These are phyloP conservation scores for Neosilurus hyrtlii DNA, from an alignment of 2,797 vertebrate species.

Conservation along the genomic window DNA sequence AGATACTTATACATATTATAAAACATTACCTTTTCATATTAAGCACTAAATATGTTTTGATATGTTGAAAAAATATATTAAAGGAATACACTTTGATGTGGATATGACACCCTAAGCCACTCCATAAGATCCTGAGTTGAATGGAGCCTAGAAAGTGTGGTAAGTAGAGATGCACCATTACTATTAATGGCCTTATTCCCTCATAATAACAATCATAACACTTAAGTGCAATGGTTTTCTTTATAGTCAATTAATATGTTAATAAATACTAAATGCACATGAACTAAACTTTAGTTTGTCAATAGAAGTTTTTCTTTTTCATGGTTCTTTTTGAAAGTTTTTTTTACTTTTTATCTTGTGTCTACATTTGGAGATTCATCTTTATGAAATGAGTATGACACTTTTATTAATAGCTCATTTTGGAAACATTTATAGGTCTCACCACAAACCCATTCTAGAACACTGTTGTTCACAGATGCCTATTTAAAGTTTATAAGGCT, in stretches of 20 bases:
- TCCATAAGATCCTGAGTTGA: neutral
- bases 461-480: neutral
- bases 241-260: neutral
- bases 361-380: slow-evolving; percentile 4
- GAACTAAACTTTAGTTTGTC: neutral
- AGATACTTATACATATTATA: neutral
- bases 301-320: neutral
- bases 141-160: neutral
- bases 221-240: neutral
- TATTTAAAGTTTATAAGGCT: slow-evolving; percentile 31
- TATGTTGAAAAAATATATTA: neutral
- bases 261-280: neutral
- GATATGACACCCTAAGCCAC: neutral
- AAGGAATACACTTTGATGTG: too few species aligned
- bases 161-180: neutral
- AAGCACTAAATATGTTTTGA: neutral
- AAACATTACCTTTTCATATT: neutral
- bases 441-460: slow-evolving; percentile 11
- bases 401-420: slow-evolving; percentile 29
- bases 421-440: slow-evolving; percentile 19
- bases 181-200: neutral
- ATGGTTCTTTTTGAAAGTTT: neutral
- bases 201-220: neutral
- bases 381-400: slow-evolving; percentile 16
- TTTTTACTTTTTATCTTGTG: neutral